Base-by-base conservation (phyloP, 2,888 invertebrate genomes). In the Oligia latruncula region DNA sequence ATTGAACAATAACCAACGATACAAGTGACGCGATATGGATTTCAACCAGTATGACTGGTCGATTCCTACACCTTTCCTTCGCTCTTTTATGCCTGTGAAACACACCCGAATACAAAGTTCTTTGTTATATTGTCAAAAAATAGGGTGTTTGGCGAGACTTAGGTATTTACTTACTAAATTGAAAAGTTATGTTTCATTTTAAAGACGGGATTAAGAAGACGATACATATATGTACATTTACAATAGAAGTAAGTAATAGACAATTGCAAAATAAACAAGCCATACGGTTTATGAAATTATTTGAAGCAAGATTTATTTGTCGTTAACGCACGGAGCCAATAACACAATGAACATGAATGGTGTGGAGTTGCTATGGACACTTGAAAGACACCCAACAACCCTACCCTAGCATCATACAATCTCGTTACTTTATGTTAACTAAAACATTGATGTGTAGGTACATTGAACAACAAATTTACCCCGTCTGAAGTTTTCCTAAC, bases 111-210 rank as follows among this genome's bases (percentile, higher is more conserved):
- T 62, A 74, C 20, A 49, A 2, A 40, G n/a, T 76, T 49, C 23
- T 76, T n/a, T 49, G 40, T 49, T 58, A 73, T 29, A 74, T 43
- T 40, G 29, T 74, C 40, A 64, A 52, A 43, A 77, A 76, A 76
- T 77, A 64, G 52, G 77, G 64, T 29, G 52, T 75, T 49, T 49
- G 62, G 20, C 74, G n/a, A 29, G 11, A 29, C 29, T 64, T 52
- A n/a, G n/a, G n/a, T n/a, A 8, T 49, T 49, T 49, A 29, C 17
- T n/a, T 49, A 71, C 46, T 46, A 17, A 46, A 58, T 60, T 43
- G 17, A 43, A 52, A 49, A 62, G 49, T 4, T 2, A 35, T 49
- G 23, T 35, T 49, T 49, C 9, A 29, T 74, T 49, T n/a, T 9
- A 52, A 20, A 40, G 75, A 75, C 23, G 29, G 29, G 11, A 40